A percentile compares a stretch with the other conserved stretches of the same genome.
These are phyloP conservation scores for Cataglyphis altisquamis DNA, from an alignment of 2,888 invertebrate species.

Conservation along the genomic window DNA sequence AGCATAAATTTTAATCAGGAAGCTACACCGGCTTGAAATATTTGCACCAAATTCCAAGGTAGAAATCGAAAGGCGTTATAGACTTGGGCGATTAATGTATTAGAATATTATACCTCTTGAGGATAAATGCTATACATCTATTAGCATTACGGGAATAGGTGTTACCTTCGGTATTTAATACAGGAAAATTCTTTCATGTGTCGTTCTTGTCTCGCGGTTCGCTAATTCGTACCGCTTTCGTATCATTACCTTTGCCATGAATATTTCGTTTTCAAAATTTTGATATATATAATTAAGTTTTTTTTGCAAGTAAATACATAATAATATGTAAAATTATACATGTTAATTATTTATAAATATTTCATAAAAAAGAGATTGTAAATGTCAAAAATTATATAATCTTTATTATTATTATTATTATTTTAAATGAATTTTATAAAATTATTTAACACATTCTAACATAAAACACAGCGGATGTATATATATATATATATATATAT, in stretches of 20 bases:
- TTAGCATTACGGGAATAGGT: slow-evolving; percentile 65
- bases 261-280: neutral
- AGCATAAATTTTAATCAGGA: slow-evolving; percentile 46
- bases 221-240: slow-evolving; percentile 29
- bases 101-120: slow-evolving; percentile 53
- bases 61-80: slow-evolving; percentile 66
- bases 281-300: neutral
- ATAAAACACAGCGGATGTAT: neutral
- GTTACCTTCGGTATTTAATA: slow-evolving; percentile 74
- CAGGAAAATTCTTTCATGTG: slow-evolving; percentile 64
- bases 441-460: slow-evolving; percentile 6
- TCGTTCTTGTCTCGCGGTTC: slow-evolving; percentile 58
- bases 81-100: slow-evolving; percentile 68
- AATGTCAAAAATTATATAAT: neutral
- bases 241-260: neutral
- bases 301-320: neutral
- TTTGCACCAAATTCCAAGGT: slow-evolving; percentile 60
- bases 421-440: neutral
- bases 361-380: neutral
- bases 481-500: no score
- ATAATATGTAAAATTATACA: neutral
- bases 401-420: neutral
- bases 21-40: neutral
- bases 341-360: neutral
- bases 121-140: slow-evolving; percentile 60